Evolutionary conservation across 1,140 invertebrate genomes (phyloP).

Genomic region (Bicyclus anynana): DNA sequence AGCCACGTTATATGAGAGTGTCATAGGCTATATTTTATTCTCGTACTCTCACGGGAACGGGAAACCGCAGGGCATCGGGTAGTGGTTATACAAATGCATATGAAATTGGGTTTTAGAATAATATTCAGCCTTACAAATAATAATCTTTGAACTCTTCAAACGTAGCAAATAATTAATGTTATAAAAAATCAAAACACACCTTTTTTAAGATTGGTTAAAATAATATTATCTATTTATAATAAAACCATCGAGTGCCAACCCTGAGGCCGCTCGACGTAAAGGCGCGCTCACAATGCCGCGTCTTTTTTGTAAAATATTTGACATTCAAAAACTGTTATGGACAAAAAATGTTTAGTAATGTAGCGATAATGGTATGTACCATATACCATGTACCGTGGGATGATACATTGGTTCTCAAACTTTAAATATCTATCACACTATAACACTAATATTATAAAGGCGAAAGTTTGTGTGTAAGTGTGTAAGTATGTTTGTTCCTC

Average conservation of each 20-base stretch:
- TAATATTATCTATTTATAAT: neutral
- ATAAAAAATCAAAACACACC: neutral
- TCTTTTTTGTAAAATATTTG: conserved; percentile 14
- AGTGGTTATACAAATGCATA: too few species aligned
- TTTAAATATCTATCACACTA: neutral
- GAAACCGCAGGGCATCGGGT: too few species aligned
- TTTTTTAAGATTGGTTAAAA: neutral
- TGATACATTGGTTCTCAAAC: neutral
- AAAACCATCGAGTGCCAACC: conserved; percentile 11
- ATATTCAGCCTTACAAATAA: too few species aligned
- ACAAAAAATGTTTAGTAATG: neutral
- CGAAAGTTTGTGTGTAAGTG: too few species aligned
- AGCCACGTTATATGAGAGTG: too few species aligned
- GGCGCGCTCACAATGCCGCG: conserved; percentile 20
- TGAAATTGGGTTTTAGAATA: too few species aligned
- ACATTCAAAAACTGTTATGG: conserved; percentile 2
- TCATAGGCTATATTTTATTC: too few species aligned
- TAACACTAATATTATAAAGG: too few species aligned
- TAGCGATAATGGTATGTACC: neutral
- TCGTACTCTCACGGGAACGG: too few species aligned
- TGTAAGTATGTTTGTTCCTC: too few species aligned
- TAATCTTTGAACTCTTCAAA: too few species aligned
- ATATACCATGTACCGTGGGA: neutral
- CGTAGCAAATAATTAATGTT: too few species aligned
- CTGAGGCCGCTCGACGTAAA: conserved; percentile 23